Base-by-base conservation (phyloP, 2,888 invertebrate genomes). In the Heteromurus nitidus region DNA sequence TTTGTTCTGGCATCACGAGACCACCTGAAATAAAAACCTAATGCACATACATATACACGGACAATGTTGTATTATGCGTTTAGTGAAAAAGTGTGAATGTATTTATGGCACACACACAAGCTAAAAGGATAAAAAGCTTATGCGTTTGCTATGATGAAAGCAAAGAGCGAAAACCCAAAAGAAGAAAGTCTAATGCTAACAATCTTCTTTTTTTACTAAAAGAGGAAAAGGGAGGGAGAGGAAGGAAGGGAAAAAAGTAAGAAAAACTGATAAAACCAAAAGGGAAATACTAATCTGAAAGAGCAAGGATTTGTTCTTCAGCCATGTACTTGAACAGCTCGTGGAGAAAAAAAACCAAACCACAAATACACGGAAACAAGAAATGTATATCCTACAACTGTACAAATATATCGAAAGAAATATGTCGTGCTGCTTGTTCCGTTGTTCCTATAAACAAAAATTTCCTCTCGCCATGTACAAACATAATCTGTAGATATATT, bases 101-200 rank as follows among this genome's bases (percentile, higher is more conserved):
- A 16, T 58, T 62, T 26, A 16, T 62, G 30, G 62, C 30, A 26
- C n/a, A n/a, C n/a, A n/a, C n/a, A n/a, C 20, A 67, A 44, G n/a
- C 28, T 31, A 67, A 18, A 68, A 7, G n/a, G 22, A 16, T 31
- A 53, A 68, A 16, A 44, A 16, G 44, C 11, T n/a, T 24, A 5
- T n/a, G n/a, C n/a, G n/a, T n/a, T n/a, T n/a, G 55, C 24, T 62
- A 73, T 62, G 73, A 73, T 73, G 73, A 73, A 73, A 64, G 36
- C 73, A 73, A 73, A 73, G 73, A 73, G 73, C 64, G 47, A 73
- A 73, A 47, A n/a, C n/a, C 73, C 62, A 64, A 62, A 73, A 72
- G 55, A 69, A 70, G 70, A 72, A 72, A 73, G 64, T 64, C 73
- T 73, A 47, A 44, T 60, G 72, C 72, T 73, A 73, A 73, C 73